Base-by-base conservation (phyloP, 2,888 invertebrate genomes). In the Andrena marginata region DNA sequence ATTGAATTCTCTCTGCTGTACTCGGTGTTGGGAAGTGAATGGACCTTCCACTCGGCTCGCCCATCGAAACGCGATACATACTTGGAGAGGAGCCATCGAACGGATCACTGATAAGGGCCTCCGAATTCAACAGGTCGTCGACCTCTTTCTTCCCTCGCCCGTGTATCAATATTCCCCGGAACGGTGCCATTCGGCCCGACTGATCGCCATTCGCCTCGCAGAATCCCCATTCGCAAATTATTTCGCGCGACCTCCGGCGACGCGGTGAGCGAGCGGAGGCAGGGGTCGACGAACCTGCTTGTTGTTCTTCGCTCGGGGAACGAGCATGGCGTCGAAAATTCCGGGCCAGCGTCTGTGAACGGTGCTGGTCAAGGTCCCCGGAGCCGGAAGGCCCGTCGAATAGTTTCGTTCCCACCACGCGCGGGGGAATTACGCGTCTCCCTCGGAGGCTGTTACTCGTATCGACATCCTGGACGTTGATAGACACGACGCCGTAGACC, bases 281-380 rank as follows among this genome's bases (percentile, higher is more conserved):
- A n/a, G 16, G 31, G 69, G 80, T 78, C 85, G 77, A 84, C 68
- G 76, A n/a, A 71, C 77, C 56, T 54, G 59, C 69, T 86, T 82
- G 68, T 86, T 84, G 83, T 86, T 77, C 59, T 35, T 31, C 20
- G 29, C 23, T n/a, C 42, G 67, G 6, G 63, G 51, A 85, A 64
- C 48, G 72, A 85, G 72, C 74, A 70, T 74, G 35, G 78, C 73
- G 70, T 85, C 79, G 75, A 80, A 85, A 85, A 85, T 77, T 76
- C 64, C 62, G 65, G 72, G 75, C 62, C 79, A 80, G 48, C 29
- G 56, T 62, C 35, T 67, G 63, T 60, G 79, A 78, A 67, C 73
- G 73, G 49, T 49, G 26, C 20, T 80, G 74, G 69, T 80, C 82
- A 86, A 80, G 84, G 63, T 77, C 73, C n/a, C 10, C 16, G 42